Conservation (phyloP, 2,797 vertebrate genomes). For the Pseudopleuronectes americanus region DNA sequence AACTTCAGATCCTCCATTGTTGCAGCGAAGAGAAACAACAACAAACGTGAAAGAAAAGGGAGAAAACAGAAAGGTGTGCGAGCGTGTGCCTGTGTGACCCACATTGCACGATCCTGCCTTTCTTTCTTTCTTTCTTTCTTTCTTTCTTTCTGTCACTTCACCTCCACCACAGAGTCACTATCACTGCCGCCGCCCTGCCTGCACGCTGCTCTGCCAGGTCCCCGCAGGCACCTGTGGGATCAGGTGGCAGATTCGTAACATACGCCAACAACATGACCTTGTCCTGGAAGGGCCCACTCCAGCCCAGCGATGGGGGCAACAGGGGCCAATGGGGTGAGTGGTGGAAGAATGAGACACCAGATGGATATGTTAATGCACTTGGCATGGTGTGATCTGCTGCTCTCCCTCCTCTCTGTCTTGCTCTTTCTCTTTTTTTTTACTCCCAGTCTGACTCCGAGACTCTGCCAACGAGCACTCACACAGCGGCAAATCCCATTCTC, state of each 20-base stretch:
- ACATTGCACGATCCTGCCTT: conserved; percentile 34
- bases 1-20: background rate
- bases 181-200: conserved; percentile 41
- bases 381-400: conserved; percentile 62
- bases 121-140: conserved; percentile 30
- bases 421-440: conserved; percentile 26
- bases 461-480: conserved; percentile 32
- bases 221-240: conserved; percentile 72
- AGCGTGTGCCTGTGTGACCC: conserved; percentile 33
- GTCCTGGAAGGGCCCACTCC: conserved; percentile 62
- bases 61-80: conserved; percentile 22
- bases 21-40: background rate
- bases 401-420: conserved; percentile 41
- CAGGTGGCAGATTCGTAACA: conserved; percentile 78
- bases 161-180: conserved; percentile 26
- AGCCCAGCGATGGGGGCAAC: conserved; percentile 60
- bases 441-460: conserved; percentile 5
- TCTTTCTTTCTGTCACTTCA: conserved; percentile 45
- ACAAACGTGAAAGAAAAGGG: background rate
- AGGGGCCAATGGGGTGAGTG: conserved; percentile 62
- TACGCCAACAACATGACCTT: conserved; percentile 80
- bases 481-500: conserved; percentile 40
- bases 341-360: conserved; percentile 78
- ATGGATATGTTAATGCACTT: conserved; percentile 85
- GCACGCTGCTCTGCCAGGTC: conserved; percentile 45